phyloP scores from a whole-genome alignment of 1,140 invertebrate species.

The Polypedilum pembai region DNA sequence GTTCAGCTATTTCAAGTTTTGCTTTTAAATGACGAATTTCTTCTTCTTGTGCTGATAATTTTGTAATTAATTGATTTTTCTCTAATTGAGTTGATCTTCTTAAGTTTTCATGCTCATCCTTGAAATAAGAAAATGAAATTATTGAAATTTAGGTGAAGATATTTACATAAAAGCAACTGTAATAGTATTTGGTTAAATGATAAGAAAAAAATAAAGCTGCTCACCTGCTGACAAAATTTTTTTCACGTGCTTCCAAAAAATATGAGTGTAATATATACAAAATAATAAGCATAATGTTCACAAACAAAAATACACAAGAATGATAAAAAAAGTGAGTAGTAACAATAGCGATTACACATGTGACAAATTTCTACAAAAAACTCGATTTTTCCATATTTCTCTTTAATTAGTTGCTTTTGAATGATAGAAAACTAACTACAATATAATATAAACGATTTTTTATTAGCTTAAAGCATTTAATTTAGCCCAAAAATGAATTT shows the following conservation, averaged over 20 bases:
- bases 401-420: no score
- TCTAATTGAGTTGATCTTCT: constrained; percentile 51
- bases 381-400: no score
- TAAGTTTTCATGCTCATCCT: constrained; percentile 54
- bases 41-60: constrained; percentile 51
- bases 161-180: constrained; percentile 16
- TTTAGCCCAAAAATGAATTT: no score
- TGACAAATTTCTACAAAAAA: no score
- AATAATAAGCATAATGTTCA: neutral
- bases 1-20: constrained; percentile 55
- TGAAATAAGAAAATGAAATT: constrained; percentile 31
- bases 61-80: constrained; percentile 47
- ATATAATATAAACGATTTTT: no score
- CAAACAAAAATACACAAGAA: neutral
- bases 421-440: no score
- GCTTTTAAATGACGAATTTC: constrained; percentile 54
- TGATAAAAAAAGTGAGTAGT: neutral
- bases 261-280: constrained; percentile 5
- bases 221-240: neutral
- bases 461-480: no score
- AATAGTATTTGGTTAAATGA: neutral
- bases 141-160: neutral
- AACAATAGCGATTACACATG: no score
- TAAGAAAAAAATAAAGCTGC: neutral
- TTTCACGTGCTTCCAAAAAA: neutral